Base-by-base conservation (phyloP, 2,888 invertebrate species). In the Pristionchus japonicus region DNA sequence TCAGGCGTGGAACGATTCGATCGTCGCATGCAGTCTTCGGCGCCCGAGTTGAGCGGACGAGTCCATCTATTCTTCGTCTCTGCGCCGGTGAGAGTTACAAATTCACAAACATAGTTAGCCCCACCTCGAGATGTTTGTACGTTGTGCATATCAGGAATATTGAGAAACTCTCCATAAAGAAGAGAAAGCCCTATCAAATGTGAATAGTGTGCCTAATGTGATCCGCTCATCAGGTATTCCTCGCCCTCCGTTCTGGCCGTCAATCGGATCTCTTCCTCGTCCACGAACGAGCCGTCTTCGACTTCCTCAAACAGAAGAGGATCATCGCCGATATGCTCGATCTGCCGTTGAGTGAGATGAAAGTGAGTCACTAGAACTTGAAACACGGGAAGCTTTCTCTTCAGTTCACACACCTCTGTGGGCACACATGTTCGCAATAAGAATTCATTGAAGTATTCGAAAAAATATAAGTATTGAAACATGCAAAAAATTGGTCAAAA, bases 261-360 rank as follows among this genome's bases (percentile, higher is more conserved):
- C 91, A 91, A 88, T 47, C 67, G 15, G 70, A 70, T 49, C 67
- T 86, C 31, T 92, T 90, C 80, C 89, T 91, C 77, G 89, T 91
- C 37, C 92, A 92, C 77, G 92, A 92, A 87, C 67, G 92, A 80
- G 92, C 92, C 61, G 90, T 92, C 61, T 92, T 92, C 88, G 91
- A 92, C 83, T 92, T 92, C 83, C 86, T 92, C 86, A 92, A 92
- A 80, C 90, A 90, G 88, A 90, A 90, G 86, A 88, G 91, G 87
- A 92, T 92, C 88, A 92, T 92, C 67, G 90, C 92, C 7, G 91
- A 92, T 20, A 90, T 92, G 89, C 80, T 92, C 57, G 92, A 92
- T 61, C 89, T 90, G 74, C 91, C 92, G 6, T 17, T 49, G 27
- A 31, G 15, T 47, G 86, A 86, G 57, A 20, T 86, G 70, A 47